A percentile compares a stretch with the other conserved stretches of the same genome.
Evolutionary conservation across 2,888 invertebrate genomes (phyloP).

Genomic region (Charanyca ferruginea): DNA sequence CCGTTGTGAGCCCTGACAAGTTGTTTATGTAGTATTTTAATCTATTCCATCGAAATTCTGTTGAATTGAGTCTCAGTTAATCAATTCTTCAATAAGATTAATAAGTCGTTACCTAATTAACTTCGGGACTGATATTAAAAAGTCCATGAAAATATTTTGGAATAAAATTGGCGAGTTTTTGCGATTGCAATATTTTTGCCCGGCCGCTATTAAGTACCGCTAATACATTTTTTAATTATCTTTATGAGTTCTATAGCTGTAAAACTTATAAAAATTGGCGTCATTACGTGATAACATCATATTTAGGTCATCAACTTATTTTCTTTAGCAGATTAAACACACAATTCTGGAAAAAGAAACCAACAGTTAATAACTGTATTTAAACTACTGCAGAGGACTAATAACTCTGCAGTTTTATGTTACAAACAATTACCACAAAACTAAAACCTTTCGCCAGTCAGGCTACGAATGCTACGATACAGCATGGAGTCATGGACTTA

Average conservation of each 20-base stretch:
- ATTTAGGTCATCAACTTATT: constrained; percentile 37
- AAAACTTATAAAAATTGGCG: constrained; percentile 19
- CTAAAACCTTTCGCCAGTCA: constrained; percentile 20
- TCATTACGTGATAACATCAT: constrained; percentile 39
- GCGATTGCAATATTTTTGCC: constrained; percentile 5
- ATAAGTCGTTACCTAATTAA: neutral
- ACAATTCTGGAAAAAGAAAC: constrained; percentile 16
- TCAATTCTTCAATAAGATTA: neutral
- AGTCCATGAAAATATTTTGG: neutral
- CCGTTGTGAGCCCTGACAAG: constrained; percentile 19
- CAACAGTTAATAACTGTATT: neutral
- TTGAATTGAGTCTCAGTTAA: constrained; percentile 2
- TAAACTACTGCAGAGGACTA: constrained; percentile 10
- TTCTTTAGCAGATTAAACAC: constrained; percentile 26
- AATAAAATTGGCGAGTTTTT: constrained; percentile 1
- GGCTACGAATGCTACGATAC: constrained; percentile 25
- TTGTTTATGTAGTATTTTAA: constrained; percentile 19
- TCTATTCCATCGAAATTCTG: constrained; percentile 15
- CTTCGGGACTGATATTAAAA: neutral
- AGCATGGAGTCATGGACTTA: constrained; percentile 49
- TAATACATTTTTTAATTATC: constrained; percentile 25
- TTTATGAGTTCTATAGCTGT: constrained; percentile 35
- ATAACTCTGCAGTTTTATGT: constrained; percentile 2
- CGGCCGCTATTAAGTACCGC: neutral
- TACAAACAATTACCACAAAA: constrained; percentile 10